Percentiles rank a stretch among this genome's conserved stretches.
Conservation (phyloP, 2,888 invertebrate species). For the Himalopsyche anomala region DNA sequence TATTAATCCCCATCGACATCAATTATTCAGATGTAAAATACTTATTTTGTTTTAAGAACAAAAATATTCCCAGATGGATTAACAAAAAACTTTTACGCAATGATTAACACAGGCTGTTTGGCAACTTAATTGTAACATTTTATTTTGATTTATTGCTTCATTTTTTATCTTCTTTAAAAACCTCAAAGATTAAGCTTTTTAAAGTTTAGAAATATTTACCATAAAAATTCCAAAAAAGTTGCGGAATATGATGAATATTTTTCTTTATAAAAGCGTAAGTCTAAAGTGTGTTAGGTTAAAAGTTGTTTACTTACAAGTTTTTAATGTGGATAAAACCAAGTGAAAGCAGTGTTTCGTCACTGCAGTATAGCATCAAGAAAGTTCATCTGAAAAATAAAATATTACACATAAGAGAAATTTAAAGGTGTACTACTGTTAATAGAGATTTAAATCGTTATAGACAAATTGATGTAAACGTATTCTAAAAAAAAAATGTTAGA, state of each 20-base stretch:
- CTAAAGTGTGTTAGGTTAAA: background rate
- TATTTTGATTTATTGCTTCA: background rate
- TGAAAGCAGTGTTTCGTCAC: slow-evolving; percentile 3
- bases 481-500: too few species aligned
- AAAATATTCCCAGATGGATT: too few species aligned
- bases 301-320: slow-evolving; percentile 31
- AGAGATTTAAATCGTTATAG: too few species aligned
- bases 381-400: slow-evolving; percentile 1
- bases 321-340: background rate
- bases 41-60: too few species aligned
- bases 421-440: background rate
- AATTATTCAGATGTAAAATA: too few species aligned
- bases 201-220: background rate
- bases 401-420: background rate
- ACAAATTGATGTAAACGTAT: too few species aligned
- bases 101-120: slow-evolving; percentile 5
- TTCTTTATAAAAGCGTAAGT: background rate
- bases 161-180: background rate
- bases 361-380: background rate
- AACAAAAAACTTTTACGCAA: background rate
- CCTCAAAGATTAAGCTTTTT: slow-evolving; percentile 8
- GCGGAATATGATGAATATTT: slow-evolving; percentile 5
- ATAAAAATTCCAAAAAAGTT: background rate
- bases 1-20: too few species aligned
- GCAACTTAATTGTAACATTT: background rate